A percentile compares a stretch with the other conserved stretches of the same genome.
These are phyloP conservation scores for Syrrhaptes paradoxus DNA, from an alignment of 2,113 vertebrate genomes.

Conservation along the genomic window DNA sequence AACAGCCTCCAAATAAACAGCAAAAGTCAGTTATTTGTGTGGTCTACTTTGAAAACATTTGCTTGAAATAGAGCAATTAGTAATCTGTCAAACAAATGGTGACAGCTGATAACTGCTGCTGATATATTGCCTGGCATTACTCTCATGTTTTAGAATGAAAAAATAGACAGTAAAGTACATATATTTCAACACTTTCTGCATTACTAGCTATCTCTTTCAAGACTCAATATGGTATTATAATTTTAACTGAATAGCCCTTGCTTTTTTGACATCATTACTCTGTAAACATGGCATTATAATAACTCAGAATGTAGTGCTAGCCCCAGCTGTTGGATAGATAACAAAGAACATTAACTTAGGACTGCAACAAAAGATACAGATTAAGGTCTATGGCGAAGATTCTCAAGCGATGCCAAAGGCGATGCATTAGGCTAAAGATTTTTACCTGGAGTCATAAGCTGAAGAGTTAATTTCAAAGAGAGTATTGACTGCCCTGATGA, in stretches of 20 bases:
- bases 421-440: neutral
- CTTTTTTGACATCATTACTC: neutral
- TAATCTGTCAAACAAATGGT: slow-evolving; percentile 2
- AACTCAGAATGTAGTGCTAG: neutral
- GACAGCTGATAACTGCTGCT: slow-evolving; percentile 18
- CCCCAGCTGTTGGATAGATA: neutral
- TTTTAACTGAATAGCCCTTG: neutral
- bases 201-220: neutral
- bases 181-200: neutral
- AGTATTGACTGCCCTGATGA: neutral
- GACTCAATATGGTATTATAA: neutral
- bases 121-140: neutral
- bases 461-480: neutral
- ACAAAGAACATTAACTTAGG: neutral
- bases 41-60: neutral
- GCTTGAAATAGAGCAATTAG: slow-evolving; percentile 39
- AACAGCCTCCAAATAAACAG: slow-evolving; percentile 25
- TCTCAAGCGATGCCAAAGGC: neutral
- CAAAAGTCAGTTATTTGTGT: neutral
- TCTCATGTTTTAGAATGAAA: neutral
- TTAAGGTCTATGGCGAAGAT: neutral
- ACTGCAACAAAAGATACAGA: neutral
- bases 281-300: neutral
- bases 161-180: neutral
- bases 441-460: neutral